Evolutionary conservation across 2,797 vertebrate genomes (phyloP).

Genomic region (Propithecus perrieri): DNA sequence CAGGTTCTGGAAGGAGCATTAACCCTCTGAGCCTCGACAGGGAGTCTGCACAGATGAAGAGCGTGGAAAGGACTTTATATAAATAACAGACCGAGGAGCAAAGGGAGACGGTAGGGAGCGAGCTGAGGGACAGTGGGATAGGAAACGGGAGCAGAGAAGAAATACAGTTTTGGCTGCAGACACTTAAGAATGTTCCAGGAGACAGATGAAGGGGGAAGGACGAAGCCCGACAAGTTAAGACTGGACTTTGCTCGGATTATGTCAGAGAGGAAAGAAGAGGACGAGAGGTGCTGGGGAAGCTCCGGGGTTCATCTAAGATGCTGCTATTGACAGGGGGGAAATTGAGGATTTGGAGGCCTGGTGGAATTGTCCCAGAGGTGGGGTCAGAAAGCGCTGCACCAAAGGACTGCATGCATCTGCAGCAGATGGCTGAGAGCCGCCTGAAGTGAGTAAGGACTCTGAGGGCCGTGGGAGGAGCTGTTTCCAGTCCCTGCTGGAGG

Average conservation of each 20-base stretch:
- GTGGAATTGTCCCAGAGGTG: not conserved
- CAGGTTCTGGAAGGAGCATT: not conserved
- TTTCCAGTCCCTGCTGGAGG: accelerated
- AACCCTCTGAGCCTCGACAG: accelerated
- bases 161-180: constrained; percentile 18
- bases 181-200: not conserved
- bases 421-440: not conserved
- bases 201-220: not conserved
- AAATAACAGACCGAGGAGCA: not conserved
- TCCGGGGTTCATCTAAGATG: not conserved
- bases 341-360: constrained; percentile 17
- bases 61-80: not conserved
- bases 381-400: constrained; percentile 38
- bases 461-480: not conserved
- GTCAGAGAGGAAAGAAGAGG: not conserved
- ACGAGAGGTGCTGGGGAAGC: not conserved
- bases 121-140: not conserved
- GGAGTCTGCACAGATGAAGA: not conserved
- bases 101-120: not conserved
- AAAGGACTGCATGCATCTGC: not conserved
- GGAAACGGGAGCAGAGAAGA: not conserved
- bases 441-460: accelerated
- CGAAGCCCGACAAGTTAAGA: constrained; percentile 31
- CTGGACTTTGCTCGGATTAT: constrained; percentile 55
- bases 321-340: constrained; percentile 14